Conservation (phyloP, 2,113 vertebrate species). For the Mellivora capensis region DNA sequence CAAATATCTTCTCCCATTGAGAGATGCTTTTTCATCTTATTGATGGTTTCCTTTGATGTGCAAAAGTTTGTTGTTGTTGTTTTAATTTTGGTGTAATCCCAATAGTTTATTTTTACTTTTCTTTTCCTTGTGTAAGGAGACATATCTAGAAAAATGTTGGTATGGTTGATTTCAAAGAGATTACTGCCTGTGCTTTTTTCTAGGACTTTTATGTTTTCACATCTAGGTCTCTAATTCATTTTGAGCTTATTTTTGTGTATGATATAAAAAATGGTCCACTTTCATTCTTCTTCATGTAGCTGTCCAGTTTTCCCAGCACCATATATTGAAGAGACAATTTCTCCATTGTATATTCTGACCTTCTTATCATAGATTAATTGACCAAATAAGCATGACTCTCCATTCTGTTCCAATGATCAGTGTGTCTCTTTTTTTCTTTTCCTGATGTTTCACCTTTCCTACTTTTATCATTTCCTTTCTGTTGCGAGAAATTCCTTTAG, state of each 20-base stretch:
- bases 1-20: not conserved
- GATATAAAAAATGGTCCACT: not conserved
- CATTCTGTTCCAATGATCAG: not conserved
- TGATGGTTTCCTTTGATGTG: not conserved
- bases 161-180: not conserved
- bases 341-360: not conserved
- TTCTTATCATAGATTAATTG: not conserved
- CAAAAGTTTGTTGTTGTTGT: not conserved
- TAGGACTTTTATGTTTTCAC: not conserved
- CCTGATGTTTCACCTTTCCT: not conserved
- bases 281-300: not conserved
- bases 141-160: not conserved
- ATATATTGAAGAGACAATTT: not conserved
- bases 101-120: not conserved
- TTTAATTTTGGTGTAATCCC: not conserved
- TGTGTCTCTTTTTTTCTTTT: not conserved
- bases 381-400: not conserved
- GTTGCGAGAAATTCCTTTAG: not conserved
- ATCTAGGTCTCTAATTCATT: not conserved
- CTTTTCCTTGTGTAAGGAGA: not conserved
- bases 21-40: not conserved
- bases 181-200: not conserved
- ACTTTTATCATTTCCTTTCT: not conserved
- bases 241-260: not conserved
- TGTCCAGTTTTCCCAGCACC: not conserved